These are phyloP conservation scores for Hymenochirus boettgeri DNA, from an alignment of 2,113 vertebrate genomes.

Conservation along the genomic window DNA sequence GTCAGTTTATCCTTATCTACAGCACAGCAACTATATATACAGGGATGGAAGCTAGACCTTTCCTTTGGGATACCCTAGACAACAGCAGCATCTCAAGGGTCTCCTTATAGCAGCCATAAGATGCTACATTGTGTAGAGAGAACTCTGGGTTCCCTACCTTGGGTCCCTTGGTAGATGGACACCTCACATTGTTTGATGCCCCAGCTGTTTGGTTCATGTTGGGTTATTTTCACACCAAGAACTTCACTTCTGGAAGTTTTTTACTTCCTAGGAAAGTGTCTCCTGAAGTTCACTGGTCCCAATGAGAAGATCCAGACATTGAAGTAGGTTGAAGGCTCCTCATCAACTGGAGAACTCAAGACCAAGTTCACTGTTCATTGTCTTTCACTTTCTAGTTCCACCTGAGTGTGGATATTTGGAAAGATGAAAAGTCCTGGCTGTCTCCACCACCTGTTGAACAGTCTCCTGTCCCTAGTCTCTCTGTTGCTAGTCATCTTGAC, in stretches of 20 bases:
- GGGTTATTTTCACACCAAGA: neutral
- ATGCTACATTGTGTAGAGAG: neutral
- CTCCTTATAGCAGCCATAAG: neutral
- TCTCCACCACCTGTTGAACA: neutral
- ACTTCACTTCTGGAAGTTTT: no score
- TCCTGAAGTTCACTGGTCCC: no score
- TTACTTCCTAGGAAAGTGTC: no score
- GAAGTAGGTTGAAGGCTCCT: no score
- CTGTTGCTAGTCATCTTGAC: no score
- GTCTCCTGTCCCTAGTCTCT: neutral
- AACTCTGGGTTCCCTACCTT: slow-evolving; percentile 56
- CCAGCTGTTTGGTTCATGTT: slow-evolving; percentile 74
- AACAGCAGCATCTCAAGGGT: neutral
- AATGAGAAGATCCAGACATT: no score
- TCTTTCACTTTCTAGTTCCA: no score
- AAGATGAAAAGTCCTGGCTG: no score
- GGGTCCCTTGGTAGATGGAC: slow-evolving; percentile 58
- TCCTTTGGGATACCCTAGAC: neutral
- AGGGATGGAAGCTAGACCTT: neutral
- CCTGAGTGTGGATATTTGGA: no score
- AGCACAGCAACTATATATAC: no score
- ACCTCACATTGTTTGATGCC: slow-evolving; percentile 67
- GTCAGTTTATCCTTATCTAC: neutral
- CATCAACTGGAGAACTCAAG: no score
- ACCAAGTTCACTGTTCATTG: no score